These are phyloP conservation scores for Tauraco erythrolophus DNA, from an alignment of 2,113 vertebrate species.

Conservation along the genomic window DNA sequence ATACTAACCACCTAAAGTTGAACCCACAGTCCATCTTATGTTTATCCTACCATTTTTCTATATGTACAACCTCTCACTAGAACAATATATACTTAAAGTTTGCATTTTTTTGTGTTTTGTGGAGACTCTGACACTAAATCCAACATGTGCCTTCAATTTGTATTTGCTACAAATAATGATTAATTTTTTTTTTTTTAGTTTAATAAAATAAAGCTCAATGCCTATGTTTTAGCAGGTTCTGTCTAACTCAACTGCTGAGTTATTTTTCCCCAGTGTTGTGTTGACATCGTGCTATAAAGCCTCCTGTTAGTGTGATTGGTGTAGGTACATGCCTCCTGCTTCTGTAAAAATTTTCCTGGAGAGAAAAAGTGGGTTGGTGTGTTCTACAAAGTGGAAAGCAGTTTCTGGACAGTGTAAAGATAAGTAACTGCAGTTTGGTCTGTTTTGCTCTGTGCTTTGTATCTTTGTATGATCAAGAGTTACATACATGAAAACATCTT, in stretches of 20 bases:
- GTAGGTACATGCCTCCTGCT: not conserved
- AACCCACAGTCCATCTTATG: not conserved
- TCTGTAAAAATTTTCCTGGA: not conserved
- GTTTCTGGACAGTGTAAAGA: not conserved
- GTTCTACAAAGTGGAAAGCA: not conserved
- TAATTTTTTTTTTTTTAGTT: not conserved
- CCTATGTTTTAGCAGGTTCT: not conserved
- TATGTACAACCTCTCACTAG: rapidly evolving
- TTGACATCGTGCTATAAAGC: not conserved
- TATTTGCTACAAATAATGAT: not conserved
- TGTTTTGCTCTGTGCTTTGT: not conserved
- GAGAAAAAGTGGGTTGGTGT: not conserved
- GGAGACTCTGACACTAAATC: not conserved
- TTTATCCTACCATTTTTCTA: not conserved
- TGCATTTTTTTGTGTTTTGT: not conserved
- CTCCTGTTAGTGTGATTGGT: not conserved
- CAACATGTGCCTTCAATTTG: not conserved
- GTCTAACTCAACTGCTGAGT: not conserved
- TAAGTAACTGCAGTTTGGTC: not conserved
- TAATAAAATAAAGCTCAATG: not conserved
- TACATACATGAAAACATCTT: not conserved
- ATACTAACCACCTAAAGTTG: not conserved
- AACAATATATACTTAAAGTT: not conserved
- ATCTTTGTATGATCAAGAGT: not conserved
- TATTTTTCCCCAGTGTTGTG: not conserved